Conservation (phyloP, 1,140 invertebrate genomes). For the Bombus haemorrhoidalis region DNA sequence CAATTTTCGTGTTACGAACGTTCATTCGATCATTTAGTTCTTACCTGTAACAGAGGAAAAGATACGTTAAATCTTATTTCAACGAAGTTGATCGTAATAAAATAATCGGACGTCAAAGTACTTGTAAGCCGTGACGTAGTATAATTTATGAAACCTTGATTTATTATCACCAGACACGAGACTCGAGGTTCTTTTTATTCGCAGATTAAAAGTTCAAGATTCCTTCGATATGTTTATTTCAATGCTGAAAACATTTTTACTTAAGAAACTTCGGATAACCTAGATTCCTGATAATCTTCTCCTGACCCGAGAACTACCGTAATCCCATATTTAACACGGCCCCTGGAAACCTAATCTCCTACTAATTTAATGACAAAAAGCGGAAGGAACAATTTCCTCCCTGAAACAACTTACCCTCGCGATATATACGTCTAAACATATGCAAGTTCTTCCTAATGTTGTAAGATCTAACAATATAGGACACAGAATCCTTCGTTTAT, state of each 20-base stretch:
- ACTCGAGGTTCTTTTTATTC: not conserved
- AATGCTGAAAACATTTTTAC: slow-evolving; percentile 5
- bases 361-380: slow-evolving; percentile 4
- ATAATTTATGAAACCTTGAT: not conserved
- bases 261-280: not conserved
- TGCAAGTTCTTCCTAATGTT: not conserved
- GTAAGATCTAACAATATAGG: not conserved
- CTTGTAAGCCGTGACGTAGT: no score
- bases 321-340: slow-evolving; percentile 6
- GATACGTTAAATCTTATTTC: no score
- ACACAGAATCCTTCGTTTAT: not conserved
- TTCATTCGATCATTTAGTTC: not conserved
- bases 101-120: no score
- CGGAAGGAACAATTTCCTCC: not conserved
- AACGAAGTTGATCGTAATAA: no score
- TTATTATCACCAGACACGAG: not conserved
- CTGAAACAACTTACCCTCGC: not conserved
- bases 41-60: slow-evolving; percentile 33
- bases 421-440: not conserved
- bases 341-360: not conserved
- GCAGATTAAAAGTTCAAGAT: not conserved
- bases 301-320: not conserved
- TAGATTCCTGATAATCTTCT: not conserved
- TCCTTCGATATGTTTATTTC: not conserved
- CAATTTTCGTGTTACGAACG: not conserved